Percentiles rank a stretch among this genome's conserved stretches.
Conservation (phyloP, 1,140 invertebrate genomes). For the Pseudomyrmex dendroicus region DNA sequence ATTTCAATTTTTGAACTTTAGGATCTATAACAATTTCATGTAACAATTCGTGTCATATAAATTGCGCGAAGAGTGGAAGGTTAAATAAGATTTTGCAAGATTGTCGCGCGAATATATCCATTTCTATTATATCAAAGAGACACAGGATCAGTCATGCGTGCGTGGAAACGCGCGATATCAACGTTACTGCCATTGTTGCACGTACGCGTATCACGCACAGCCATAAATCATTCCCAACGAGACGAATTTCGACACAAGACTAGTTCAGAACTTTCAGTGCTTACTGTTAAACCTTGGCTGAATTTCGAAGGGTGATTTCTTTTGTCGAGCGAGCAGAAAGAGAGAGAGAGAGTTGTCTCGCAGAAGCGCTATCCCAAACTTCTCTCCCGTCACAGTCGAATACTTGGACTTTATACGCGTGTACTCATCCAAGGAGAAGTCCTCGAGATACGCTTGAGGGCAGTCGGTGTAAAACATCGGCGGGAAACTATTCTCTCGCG, state of each 20-base stretch:
- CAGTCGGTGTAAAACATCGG: slow-evolving; percentile 48
- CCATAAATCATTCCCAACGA: slow-evolving; percentile 20
- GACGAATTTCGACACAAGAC: slow-evolving; percentile 26
- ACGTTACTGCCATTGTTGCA: not conserved
- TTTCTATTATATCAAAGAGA: no score
- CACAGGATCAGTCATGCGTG: not conserved
- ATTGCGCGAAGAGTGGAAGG: no score
- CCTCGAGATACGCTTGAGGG: slow-evolving; percentile 52
- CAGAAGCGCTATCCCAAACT: slow-evolving; percentile 18
- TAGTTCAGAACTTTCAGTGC: slow-evolving; percentile 30
- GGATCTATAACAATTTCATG: no score
- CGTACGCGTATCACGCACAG: slow-evolving; percentile 8
- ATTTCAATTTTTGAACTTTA: no score
- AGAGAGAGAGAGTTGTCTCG: not conserved
- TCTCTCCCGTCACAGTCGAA: slow-evolving; percentile 34
- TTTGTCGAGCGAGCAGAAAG: slow-evolving; percentile 12
- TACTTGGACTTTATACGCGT: slow-evolving; percentile 26
- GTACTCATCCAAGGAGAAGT: slow-evolving; percentile 53
- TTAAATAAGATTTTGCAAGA: no score
- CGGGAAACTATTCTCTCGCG: slow-evolving; percentile 24
- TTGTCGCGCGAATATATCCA: no score
- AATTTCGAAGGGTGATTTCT: slow-evolving; percentile 53
- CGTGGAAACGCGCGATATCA: not conserved
- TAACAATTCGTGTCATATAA: no score
- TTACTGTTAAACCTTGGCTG: slow-evolving; percentile 24